A percentile compares a stretch with the other conserved stretches of the same genome.
These are phyloP conservation scores for Capreolus pygargus DNA, from an alignment of 2,113 vertebrate species.

Conservation along the genomic window DNA sequence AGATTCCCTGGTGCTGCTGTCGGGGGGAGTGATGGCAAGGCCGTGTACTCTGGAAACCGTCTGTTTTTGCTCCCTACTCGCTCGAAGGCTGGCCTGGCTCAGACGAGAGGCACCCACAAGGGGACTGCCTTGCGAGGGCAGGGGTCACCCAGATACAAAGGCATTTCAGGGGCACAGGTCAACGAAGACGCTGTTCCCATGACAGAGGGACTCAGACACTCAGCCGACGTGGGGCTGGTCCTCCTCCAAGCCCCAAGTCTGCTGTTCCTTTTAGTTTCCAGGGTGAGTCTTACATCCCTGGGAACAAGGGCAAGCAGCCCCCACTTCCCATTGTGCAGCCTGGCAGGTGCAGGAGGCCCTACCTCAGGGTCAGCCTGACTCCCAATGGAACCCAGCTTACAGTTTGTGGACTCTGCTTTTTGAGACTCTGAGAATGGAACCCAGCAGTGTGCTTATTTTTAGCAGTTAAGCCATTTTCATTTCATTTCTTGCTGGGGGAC, in stretches of 20 bases:
- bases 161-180: background rate
- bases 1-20: constrained; percentile 48
- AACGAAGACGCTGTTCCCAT: rapidly evolving
- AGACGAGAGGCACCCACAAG: background rate
- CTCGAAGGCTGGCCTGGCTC: rapidly evolving
- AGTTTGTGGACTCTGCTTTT: background rate
- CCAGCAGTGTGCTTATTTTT: background rate
- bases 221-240: background rate
- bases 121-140: background rate
- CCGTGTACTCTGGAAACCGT: background rate
- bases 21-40: background rate
- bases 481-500: background rate
- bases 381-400: background rate
- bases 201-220: background rate
- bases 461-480: background rate
- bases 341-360: background rate
- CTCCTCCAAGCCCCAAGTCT: background rate
- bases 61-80: background rate
- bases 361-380: background rate
- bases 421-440: background rate
- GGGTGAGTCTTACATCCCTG: background rate
- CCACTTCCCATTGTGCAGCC: background rate
- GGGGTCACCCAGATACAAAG: background rate
- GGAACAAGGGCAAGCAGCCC: background rate
- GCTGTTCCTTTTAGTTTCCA: background rate